Base-by-base conservation (phyloP, 1,140 invertebrate genomes). In the Pseudomyrmex pallidus region DNA sequence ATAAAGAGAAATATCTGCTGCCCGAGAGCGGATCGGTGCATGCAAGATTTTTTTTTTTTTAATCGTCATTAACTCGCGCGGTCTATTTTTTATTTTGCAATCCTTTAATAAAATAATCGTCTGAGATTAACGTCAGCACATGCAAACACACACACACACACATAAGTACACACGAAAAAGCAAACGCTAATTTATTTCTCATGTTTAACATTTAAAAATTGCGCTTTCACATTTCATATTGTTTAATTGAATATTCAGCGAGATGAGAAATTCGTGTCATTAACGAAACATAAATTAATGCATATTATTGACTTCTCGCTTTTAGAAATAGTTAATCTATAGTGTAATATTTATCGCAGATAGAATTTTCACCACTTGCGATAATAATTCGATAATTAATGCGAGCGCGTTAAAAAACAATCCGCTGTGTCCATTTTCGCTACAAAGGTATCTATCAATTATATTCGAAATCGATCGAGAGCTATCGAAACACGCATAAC, bases 1-100 rank as follows among this genome's bases (percentile, higher is more conserved):
- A 85, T 88, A 88, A 87, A 88, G 87, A 88, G 86, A 88, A 88
- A 87, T 88, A 87, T 88, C 83, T 74, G 83, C 72, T 46, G 35
- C 59, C 59, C 86, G 86, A 87, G 76, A 87, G 66, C n/a, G 50
- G 17, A 12, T 44, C 50, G 48, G 68, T 74, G 73, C 68, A 56
- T 2, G 50, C 17, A 22, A 35, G 63, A 17, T 68, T 77, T 77
- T 67, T 17, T 76, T 80, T 76, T 84, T 80, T 84, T 35, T 54
- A 80, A 73, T 83, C 85, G 63, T 76, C 72, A 35, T 61, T 70
- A 63, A 56, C 12, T 44, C 77, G 63, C 52, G 68, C 59, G 63
- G 35, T 56, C 62, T 20, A 66, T 86, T 82, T 74, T 74, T 77
- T 67, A 57, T 48, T 48, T 68, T 35, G 17, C 10, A 54, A 74